Percentiles rank a stretch among this genome's conserved stretches.
Conservation (phyloP, 2,113 vertebrate genomes). For the Puntigrus tetrazona region DNA sequence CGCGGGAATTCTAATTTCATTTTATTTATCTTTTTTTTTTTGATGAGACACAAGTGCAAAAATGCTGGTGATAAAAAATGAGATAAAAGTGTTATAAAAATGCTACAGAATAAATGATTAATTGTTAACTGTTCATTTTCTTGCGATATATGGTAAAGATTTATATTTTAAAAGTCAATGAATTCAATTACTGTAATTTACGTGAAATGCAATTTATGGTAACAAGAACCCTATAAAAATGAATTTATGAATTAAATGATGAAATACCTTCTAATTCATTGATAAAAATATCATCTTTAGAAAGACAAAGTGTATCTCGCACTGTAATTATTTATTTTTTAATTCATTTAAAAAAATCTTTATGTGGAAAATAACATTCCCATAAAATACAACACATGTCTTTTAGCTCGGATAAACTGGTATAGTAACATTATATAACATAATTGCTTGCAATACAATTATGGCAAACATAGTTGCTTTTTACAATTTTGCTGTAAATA, state of each 20-base stretch:
- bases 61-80: background rate
- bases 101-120: background rate
- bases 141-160: background rate
- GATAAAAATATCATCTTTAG: background rate
- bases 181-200: background rate
- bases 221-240: background rate
- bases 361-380: background rate
- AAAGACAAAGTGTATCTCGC: background rate
- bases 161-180: background rate
- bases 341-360: background rate
- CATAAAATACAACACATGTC: background rate
- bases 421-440: background rate
- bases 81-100: background rate
- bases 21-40: background rate
- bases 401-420: background rate
- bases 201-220: background rate
- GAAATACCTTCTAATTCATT: background rate
- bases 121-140: background rate
- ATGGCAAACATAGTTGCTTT: background rate
- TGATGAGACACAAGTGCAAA: background rate
- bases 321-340: background rate
- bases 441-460: background rate
- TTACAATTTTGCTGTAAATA: conserved; percentile 1
- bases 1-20: background rate
- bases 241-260: background rate